Percentiles rank a stretch among this genome's conserved stretches.
These are phyloP conservation scores for Sapajus apella DNA, from an alignment of 2,113 vertebrate genomes.

Conservation along the genomic window DNA sequence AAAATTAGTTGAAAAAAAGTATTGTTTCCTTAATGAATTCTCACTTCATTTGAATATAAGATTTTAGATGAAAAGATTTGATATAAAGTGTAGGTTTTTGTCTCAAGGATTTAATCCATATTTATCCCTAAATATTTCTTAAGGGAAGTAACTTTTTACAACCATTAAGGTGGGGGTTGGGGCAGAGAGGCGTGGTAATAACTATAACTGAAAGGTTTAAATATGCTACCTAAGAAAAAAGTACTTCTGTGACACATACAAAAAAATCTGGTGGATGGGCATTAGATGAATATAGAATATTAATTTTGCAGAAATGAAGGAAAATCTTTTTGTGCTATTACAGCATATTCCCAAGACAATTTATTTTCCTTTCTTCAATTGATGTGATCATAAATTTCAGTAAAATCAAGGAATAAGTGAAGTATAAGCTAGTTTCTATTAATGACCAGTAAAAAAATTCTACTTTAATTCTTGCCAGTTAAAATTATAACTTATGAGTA, in stretches of 20 bases:
- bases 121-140: conserved; percentile 8
- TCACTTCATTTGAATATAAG: conserved; percentile 27
- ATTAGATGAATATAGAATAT: not conserved
- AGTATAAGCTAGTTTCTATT: not conserved
- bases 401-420: conserved; percentile 3
- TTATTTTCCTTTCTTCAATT: not conserved
- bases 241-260: not conserved
- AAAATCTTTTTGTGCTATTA: not conserved
- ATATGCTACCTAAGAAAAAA: not conserved
- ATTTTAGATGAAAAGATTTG: conserved; percentile 33
- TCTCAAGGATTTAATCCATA: conserved; percentile 2
- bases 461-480: not conserved
- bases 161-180: not conserved
- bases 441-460: conserved; percentile 2
- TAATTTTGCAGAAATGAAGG: conserved; percentile 13
- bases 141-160: conserved; percentile 34
- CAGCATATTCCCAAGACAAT: not conserved
- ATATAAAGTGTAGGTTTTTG: conserved; percentile 9
- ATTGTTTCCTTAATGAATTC: conserved; percentile 44
- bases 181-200: not conserved
- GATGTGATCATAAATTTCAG: not conserved
- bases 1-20: conserved; percentile 37
- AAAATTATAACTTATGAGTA: not conserved
- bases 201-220: not conserved
- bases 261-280: not conserved